Percentiles rank a stretch among this genome's conserved stretches.
These are phyloP conservation scores for Dolichopus griseipennis DNA, from an alignment of 2,888 invertebrate species.

Conservation along the genomic window DNA sequence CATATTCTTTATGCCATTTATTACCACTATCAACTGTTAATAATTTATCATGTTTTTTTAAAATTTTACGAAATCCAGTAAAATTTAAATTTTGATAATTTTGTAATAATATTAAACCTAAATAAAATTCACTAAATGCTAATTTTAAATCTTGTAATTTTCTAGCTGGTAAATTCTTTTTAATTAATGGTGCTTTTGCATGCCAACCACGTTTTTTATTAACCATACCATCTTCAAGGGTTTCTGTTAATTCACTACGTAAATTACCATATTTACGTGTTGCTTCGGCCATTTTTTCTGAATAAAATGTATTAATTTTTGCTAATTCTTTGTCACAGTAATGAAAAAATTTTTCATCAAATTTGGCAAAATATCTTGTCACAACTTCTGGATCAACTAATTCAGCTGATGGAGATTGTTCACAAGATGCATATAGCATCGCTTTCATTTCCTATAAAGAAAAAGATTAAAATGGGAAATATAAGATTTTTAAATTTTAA, in stretches of 20 bases:
- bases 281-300: constrained; percentile 84
- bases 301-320: constrained; percentile 83
- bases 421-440: constrained; percentile 69
- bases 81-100: constrained; percentile 84
- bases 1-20: constrained; percentile 68
- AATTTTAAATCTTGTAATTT: constrained; percentile 75
- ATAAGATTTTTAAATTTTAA: too few relatives aligned
- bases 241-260: constrained; percentile 58
- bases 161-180: constrained; percentile 50
- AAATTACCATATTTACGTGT: constrained; percentile 68
- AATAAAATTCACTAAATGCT: constrained; percentile 84
- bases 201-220: constrained; percentile 40
- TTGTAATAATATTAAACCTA: constrained; percentile 74
- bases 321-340: constrained; percentile 76
- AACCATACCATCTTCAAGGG: constrained; percentile 41
- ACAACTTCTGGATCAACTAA: constrained; percentile 60
- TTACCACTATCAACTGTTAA: constrained; percentile 61
- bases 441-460: constrained; percentile 67
- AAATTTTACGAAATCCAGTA: constrained; percentile 81
- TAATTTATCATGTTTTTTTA: constrained; percentile 84
- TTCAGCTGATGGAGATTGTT: constrained; percentile 68
- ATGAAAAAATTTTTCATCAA: constrained; percentile 77
- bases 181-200: constrained; percentile 39
- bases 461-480: too few relatives aligned
- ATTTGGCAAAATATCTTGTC: constrained; percentile 64